Evolutionary conservation across 37 sponge, comb jelly and placozoan species (phyloP), one percentile per base, ranked within the genome.

Genomic region (Beroe ovata): DNA sequence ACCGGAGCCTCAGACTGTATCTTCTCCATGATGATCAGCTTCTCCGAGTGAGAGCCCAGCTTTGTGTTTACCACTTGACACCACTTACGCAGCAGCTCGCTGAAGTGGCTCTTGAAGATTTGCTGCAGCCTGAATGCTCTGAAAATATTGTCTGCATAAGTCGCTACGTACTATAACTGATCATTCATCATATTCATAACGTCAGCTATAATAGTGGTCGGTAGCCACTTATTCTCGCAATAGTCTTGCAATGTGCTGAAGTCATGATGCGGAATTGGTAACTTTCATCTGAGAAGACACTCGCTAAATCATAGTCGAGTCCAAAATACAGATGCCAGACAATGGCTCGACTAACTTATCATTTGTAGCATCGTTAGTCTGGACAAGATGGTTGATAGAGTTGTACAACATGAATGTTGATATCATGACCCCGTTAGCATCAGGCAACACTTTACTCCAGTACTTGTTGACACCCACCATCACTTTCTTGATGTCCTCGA

Each of bases 1-100:
- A 77, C n/a, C 22, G 84, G 20, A 8, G 84, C 39, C 36, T 77
- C 84, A 4, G 84, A 40, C 28, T 77, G 84, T 2, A 77, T 77
- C 84, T 77, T 77, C 54, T 77, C 84, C 84, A 77, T 77, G 47
- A 77, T 77, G 84, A 77, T 40, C 21, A 77, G 84, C 54, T 77
- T 77, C 38, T 77, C 84, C 1, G 54, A 30, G 47, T 77, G 84
- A 25, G 47, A 40, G 54, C 21, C n/a, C 21, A 77, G 84, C 21
- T 77, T 77, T 20, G 26, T 77, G 38, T 77, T 22, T 23, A 42
- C 28, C 1, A 77, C 41, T 2, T 77, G 54, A n/a, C 54, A 21
- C 84, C 84, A 77, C 47, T 77, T 77, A n/a, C 47, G 16, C 54
- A 77, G n/a, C 84, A 77, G 54, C 1, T 77, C 84, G 1, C 22